Evolutionary conservation across 1,140 invertebrate species (phyloP).

Genomic region (Drosophila biarmipes): DNA sequence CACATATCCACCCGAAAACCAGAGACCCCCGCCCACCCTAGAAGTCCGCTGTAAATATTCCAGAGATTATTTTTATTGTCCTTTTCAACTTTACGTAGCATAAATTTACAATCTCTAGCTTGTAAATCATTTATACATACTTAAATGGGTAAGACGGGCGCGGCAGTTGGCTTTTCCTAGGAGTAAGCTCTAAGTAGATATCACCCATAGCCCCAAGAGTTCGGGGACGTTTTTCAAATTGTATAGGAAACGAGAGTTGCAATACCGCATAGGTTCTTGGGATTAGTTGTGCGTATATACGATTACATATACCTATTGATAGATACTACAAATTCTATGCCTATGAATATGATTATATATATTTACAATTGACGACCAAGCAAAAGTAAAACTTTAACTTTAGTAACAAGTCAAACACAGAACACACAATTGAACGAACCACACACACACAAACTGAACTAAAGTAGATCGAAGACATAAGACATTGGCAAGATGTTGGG

Average conservation of each 20-base stretch:
- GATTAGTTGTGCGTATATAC: conserved; percentile 44
- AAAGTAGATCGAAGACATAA: conserved; percentile 30
- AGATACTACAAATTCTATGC: conserved; percentile 55
- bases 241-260: conserved; percentile 41
- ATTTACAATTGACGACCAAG: conserved; percentile 76
- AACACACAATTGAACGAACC: conserved; percentile 16
- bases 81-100: conserved; percentile 55
- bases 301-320: conserved; percentile 32
- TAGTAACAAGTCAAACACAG: conserved; percentile 54
- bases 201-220: conserved; percentile 5
- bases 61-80: conserved; percentile 55
- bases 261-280: conserved; percentile 29
- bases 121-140: conserved; percentile 48
- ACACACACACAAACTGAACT: conserved; percentile 33
- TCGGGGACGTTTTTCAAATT: conserved; percentile 46
- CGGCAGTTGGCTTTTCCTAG: conserved; percentile 26
- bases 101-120: conserved; percentile 57
- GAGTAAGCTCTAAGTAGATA: conserved; percentile 40
- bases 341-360: conserved; percentile 53
- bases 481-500: conserved; percentile 15
- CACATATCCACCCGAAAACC: conserved; percentile 45
- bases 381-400: conserved; percentile 77
- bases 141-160: conserved; percentile 22
- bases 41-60: conserved; percentile 48
- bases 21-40: conserved; percentile 17